phyloP scores from a whole-genome alignment of 2,113 vertebrate genomes.

The Zosterops lateralis region DNA sequence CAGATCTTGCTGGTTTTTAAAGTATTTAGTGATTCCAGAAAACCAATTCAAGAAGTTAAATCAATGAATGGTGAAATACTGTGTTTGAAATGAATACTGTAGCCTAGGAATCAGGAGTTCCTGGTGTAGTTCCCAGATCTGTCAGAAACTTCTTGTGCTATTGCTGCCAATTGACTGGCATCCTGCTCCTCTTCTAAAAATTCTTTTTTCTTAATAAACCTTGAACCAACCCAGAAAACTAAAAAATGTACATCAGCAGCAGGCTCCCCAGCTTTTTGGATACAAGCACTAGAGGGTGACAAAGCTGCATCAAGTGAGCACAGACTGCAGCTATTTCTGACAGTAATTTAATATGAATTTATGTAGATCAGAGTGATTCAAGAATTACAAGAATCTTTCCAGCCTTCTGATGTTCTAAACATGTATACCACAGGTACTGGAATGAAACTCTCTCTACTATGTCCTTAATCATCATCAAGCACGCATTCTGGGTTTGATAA shows the following conservation, averaged over 20 bases:
- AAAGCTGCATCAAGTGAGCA: neutral
- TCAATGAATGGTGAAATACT: neutral
- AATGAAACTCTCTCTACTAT: neutral
- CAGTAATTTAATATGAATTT: neutral
- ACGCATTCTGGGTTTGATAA: neutral
- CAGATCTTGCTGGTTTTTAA: neutral
- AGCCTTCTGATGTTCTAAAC: neutral
- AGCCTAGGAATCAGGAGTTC: neutral
- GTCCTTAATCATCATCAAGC: neutral
- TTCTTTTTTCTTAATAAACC: neutral
- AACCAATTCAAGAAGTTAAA: neutral
- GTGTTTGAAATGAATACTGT: neutral
- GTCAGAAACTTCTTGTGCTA: neutral
- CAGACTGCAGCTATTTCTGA: neutral
- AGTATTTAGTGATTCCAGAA: neutral
- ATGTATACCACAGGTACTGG: neutral
- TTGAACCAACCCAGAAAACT: neutral
- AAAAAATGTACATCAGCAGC: neutral
- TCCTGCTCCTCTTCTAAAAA: neutral
- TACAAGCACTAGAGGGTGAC: slow-evolving; percentile 17
- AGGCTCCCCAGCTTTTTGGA: neutral
- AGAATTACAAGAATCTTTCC: neutral
- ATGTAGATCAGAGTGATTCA: neutral
- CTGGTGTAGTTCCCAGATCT: neutral
- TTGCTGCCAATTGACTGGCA: neutral